These are phyloP conservation scores for Procambarus virginalis DNA, from an alignment of 1,140 invertebrate genomes.

Conservation along the genomic window DNA sequence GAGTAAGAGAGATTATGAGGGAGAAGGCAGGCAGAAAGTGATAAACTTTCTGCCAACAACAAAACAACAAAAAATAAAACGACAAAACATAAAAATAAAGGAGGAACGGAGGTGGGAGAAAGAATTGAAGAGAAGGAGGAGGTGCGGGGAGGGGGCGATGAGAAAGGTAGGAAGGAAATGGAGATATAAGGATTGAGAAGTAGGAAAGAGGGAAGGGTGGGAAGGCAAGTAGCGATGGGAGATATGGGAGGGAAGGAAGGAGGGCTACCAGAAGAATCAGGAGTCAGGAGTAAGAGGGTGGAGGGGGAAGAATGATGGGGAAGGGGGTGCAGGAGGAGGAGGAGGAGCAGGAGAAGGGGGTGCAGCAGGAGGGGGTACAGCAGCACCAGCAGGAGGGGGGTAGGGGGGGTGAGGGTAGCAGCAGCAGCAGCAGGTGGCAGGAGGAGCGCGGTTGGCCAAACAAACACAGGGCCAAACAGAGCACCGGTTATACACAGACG, in stretches of 20 bases:
- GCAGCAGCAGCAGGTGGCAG: conserved; percentile 57
- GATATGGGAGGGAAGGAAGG: background rate
- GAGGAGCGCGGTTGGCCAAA: conserved; percentile 58
- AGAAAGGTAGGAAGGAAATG: too few relatives aligned
- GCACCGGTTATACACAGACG: conserved; percentile 60
- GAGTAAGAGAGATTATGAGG: too few relatives aligned
- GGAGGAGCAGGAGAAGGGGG: too few relatives aligned
- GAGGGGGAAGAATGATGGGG: background rate
- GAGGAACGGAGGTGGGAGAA: background rate
- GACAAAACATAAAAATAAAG: too few relatives aligned
- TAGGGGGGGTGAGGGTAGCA: too few relatives aligned
- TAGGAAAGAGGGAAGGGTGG: background rate
- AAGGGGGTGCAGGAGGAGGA: background rate
- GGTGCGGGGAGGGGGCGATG: too few relatives aligned
- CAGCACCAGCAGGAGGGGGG: too few relatives aligned
- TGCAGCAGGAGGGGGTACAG: background rate
- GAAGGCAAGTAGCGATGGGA: background rate
- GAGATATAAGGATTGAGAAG: too few relatives aligned
- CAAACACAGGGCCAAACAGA: conserved; percentile 44
- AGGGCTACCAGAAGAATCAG: too few relatives aligned
- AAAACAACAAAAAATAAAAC: too few relatives aligned
- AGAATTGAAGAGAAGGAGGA: background rate
- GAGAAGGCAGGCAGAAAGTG: too few relatives aligned
- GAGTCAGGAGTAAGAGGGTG: background rate
- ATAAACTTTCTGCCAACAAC: too few relatives aligned